Percentiles rank a stretch among this genome's conserved stretches.
These are phyloP conservation scores for Sphyrna mokarran DNA, from an alignment of 2,113 vertebrate genomes.

Conservation along the genomic window DNA sequence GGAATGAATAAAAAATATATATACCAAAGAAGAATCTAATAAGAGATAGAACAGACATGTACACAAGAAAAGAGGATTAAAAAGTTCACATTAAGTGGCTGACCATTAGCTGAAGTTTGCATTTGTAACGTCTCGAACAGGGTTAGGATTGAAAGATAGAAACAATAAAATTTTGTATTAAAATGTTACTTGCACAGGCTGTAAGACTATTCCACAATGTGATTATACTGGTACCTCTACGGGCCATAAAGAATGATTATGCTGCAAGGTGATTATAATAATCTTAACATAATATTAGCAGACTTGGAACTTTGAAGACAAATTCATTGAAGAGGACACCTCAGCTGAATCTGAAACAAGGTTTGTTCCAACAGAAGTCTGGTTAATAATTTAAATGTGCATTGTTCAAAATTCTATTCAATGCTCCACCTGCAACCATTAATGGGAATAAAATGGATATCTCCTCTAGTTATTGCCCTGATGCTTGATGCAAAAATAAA, in stretches of 20 bases:
- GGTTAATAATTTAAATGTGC: constrained; percentile 56
- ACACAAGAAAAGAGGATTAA: neutral
- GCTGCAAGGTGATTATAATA: neutral
- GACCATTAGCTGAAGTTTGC: constrained; percentile 24
- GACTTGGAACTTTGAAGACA: constrained; percentile 9
- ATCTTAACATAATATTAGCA: constrained; percentile 17
- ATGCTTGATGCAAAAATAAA: constrained; percentile 53
- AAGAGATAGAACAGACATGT: neutral
- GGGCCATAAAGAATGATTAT: constrained; percentile 31
- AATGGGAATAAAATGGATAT: constrained; percentile 60
- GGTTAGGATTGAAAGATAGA: neutral
- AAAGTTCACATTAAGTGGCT: neutral
- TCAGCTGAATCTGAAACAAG: neutral
- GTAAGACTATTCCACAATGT: constrained; percentile 23
- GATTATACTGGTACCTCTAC: constrained; percentile 13
- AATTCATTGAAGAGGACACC: neutral
- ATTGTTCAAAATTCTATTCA: constrained; percentile 53
- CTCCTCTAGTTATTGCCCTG: constrained; percentile 54
- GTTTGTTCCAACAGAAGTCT: constrained; percentile 47
- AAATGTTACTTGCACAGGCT: constrained; percentile 2
- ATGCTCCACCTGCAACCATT: constrained; percentile 49
- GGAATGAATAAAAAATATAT: too few relatives aligned
- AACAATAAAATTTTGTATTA: neutral
- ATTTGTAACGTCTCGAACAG: neutral
- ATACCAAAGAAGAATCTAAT: neutral